Base-by-base conservation (phyloP, 2,888 invertebrate genomes). In the Apodemia duryi region DNA sequence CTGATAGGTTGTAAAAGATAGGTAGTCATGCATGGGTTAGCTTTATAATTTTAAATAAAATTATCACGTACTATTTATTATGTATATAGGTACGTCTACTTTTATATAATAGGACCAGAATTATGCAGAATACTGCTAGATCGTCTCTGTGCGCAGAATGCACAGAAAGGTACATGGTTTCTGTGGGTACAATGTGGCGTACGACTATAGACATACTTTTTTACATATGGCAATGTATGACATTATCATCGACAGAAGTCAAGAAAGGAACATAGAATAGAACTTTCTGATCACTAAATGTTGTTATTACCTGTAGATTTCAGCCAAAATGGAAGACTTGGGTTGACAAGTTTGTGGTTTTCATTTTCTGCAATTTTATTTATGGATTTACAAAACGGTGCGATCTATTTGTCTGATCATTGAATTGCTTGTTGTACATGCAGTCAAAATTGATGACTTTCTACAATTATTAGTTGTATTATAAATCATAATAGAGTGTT, bases 311-410 rank as follows among this genome's bases (percentile, higher is more conserved):
- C 61, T 43, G 11, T 63, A 63, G 79, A 86, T 85, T 86, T 83
- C 81, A 72, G 81, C 76, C 80, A 90, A 91, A 89, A 91, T 91
- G 91, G 91, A 88, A 90, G 91, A 84, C 78, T 81, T 70, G 78
- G 81, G 81, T 80, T 91, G 91, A 91, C 91, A 89, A 82, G 84
- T 86, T 80, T 86, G 85, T 83, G 81, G 87, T 85, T 86, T 85
- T 88, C 85, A 76, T 83, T 86, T 85, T 86, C 6, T 49, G n/a
- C 35, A 38, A 28, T 63, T 38, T 38, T 29, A 51, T 88, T 73
- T 86, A 89, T 85, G 89, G 88, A 87, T 86, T 87, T 86, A 80
- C 81, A 76, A 79, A 80, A 72, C 78, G 80, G 78, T 73, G 70
- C 70, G 81, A 81, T 77, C 73, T 83, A 77, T 76, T 79, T 82